Base-by-base conservation (phyloP, 2,113 vertebrate species). In the Halcyon malimbica region DNA sequence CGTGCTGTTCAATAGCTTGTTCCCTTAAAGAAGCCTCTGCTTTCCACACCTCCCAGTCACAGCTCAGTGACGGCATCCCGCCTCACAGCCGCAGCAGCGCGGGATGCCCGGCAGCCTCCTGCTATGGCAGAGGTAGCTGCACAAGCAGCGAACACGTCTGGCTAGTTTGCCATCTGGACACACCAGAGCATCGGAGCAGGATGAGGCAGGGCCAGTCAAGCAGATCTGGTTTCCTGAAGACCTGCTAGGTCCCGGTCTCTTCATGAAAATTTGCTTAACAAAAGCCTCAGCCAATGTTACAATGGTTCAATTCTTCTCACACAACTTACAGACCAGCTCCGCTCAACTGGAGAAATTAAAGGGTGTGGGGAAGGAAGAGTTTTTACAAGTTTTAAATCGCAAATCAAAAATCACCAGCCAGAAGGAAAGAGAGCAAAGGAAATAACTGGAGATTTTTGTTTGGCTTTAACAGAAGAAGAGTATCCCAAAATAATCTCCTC, bases 181-280 rank as follows among this genome's bases (percentile, higher is more conserved):
- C 35, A 11, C 25, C 23, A 48, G 88, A 90, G 85, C 95, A 85
- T 87, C 10, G 28, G 37, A 89, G 71, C 78, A 91, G 96, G 75
- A 90, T 50, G 89, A 35, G n/a, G 65, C 26, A 13, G n/a, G 50
- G 95, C 91, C 81, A 91, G 96, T 50, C 87, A 93, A 98, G 91
- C n/a, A 90, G 94, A 97, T 96, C 94, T 75, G 96, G 84, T 94
- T 96, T 95, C 95, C 94, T 62, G 73, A 89, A 93, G 96, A 94
- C 81, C 92, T 76, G 93, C 44, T 93, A 90, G 93, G 95, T 96
- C 95, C 62, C 7, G 14, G 94, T 92, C 94, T 97, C 97, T 98
- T 98, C 96, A 97, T 96, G 96, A 97, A 96, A 96, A 98, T 98
- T 91, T 98, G 97, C 53, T 37, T 97, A 97, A 98, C 98, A 98